phyloP scores from a whole-genome alignment of 2,888 invertebrate genomes.

The Ephialtes manifestator region DNA sequence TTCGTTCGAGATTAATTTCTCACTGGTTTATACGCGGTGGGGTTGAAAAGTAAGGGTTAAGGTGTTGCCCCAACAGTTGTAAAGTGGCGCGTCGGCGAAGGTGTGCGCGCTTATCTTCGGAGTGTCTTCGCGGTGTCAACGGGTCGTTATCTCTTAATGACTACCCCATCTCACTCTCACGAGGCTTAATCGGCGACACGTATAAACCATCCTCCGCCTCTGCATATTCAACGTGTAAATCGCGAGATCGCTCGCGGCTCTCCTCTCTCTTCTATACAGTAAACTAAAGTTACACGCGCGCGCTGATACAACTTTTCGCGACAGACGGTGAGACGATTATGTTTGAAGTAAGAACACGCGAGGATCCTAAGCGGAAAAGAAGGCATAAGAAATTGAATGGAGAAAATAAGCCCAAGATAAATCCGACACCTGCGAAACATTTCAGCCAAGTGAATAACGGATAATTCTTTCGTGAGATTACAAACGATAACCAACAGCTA shows the following conservation, averaged over 20 bases:
- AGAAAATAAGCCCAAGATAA: conserved; percentile 32
- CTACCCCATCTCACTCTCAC: conserved; percentile 81
- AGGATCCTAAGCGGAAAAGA: neutral
- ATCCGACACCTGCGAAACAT: conserved; percentile 60
- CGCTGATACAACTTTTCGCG: conserved; percentile 62
- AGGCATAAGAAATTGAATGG: conserved; percentile 14
- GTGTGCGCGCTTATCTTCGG: conserved; percentile 75
- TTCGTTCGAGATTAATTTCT: conserved; percentile 45
- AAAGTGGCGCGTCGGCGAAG: conserved; percentile 47
- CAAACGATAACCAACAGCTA: conserved; percentile 55
- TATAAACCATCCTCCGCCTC: conserved; percentile 83
- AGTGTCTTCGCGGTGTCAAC: conserved; percentile 83
- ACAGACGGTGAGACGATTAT: conserved; percentile 43
- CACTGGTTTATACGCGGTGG: conserved; percentile 11
- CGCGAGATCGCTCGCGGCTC: conserved; percentile 53
- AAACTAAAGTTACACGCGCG: neutral
- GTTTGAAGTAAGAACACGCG: conserved; percentile 4
- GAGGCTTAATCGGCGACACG: conserved; percentile 85
- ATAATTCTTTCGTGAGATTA: conserved; percentile 57
- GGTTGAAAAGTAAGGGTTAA: conserved; percentile 10
- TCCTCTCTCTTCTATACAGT: neutral
- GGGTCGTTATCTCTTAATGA: conserved; percentile 84
- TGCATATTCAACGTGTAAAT: conserved; percentile 83
- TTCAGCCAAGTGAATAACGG: conserved; percentile 15
- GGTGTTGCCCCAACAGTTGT: conserved; percentile 24